Percentiles rank a stretch among this genome's conserved stretches.
These are phyloP conservation scores for Temnothorax curvispinosus DNA, from an alignment of 1,140 invertebrate species.

Conservation along the genomic window DNA sequence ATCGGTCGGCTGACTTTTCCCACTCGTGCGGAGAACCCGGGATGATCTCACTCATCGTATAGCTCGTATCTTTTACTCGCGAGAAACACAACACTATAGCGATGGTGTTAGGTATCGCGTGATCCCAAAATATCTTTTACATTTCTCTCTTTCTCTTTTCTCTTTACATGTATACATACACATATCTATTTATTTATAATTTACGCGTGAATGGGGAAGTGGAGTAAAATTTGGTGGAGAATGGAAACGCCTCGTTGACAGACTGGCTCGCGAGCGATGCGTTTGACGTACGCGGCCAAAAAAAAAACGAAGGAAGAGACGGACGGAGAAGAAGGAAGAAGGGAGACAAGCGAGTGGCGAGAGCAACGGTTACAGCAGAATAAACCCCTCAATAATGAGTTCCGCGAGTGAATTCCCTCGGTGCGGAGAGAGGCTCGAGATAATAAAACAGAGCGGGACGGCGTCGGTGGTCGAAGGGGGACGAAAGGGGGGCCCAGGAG, in stretches of 20 bases:
- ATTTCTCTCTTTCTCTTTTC: not conserved
- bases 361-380: slow-evolving; percentile 83
- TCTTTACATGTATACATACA: not conserved
- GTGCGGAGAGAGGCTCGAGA: slow-evolving; percentile 81
- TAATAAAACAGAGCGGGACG: slow-evolving; percentile 83
- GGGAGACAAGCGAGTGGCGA: slow-evolving; percentile 57
- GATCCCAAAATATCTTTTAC: not conserved
- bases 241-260: not conserved
- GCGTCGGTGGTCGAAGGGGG: slow-evolving; percentile 60
- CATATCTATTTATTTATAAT: not conserved
- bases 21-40: not conserved
- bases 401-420: slow-evolving; percentile 83
- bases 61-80: slow-evolving; percentile 8
- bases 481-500: not conserved
- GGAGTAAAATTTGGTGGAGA: not conserved
- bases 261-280: not conserved
- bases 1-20: slow-evolving; percentile 67
- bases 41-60: not conserved
- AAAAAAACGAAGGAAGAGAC: not conserved
- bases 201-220: not conserved
- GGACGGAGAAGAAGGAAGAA: slow-evolving; percentile 43
- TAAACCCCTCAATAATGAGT: slow-evolving; percentile 86
- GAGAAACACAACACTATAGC: not conserved
- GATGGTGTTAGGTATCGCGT: not conserved
- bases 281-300: not conserved